Percentiles rank a stretch among this genome's conserved stretches.
phyloP scores from a whole-genome alignment of 2,888 invertebrate species.

The Lycaena phlaeas region DNA sequence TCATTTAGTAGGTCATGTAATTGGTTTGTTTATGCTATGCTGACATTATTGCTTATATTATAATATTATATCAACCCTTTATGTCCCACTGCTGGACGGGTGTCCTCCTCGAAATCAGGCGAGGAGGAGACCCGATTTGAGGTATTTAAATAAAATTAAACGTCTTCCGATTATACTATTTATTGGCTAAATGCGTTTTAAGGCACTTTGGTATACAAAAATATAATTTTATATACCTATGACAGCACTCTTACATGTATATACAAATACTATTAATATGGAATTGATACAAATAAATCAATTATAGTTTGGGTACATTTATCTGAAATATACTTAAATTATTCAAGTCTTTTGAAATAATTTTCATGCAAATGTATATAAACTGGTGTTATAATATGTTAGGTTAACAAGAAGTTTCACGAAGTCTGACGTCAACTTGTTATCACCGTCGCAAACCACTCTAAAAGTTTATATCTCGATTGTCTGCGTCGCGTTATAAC shows the following conservation, averaged over 20 bases:
- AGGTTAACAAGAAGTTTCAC: neutral
- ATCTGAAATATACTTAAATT: neutral
- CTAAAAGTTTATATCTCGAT: conserved; percentile 1
- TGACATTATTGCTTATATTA: no score
- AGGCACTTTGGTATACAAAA: neutral
- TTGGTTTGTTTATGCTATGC: no score
- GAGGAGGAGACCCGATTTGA: no score
- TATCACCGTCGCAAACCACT: conserved; percentile 1
- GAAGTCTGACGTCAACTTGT: conserved; percentile 1
- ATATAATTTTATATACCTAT: neutral
- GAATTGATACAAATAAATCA: neutral
- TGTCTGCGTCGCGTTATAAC: neutral
- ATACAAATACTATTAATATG: conserved; percentile 6
- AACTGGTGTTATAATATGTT: neutral
- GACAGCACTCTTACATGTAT: neutral
- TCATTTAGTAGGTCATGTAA: no score
- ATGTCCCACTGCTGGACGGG: no score
- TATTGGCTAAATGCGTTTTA: conserved; percentile 3
- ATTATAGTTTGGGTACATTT: neutral
- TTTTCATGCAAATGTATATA: neutral
- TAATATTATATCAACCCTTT: no score
- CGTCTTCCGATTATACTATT: neutral
- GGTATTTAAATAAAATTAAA: neutral
- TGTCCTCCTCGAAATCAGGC: no score
- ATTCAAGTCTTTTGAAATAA: neutral